These are phyloP conservation scores for Umimayanthus chanpuru DNA, from an alignment of 92 coral and sea anemone genomes.

Conservation along the genomic window DNA sequence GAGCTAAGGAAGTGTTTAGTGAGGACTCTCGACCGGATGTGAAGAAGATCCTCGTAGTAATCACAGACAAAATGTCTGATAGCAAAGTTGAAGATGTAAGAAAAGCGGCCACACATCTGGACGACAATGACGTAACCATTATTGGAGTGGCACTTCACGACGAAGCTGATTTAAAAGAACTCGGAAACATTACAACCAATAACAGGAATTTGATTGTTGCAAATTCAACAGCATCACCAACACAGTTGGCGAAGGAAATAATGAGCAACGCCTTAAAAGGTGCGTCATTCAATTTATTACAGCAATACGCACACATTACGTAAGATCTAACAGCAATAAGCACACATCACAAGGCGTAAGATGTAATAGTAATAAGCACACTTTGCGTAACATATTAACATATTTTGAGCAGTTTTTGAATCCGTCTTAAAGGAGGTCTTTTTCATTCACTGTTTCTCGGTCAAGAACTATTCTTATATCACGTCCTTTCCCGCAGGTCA, in stretches of 20 bases:
- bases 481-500: too few species aligned
- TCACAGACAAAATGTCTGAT: constrained; percentile 69
- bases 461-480: too few species aligned
- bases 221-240: constrained; percentile 56
- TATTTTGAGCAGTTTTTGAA: too few species aligned
- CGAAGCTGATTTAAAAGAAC: constrained; percentile 72
- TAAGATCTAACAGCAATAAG: too few species aligned
- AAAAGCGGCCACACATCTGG: constrained; percentile 69
- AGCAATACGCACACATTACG: too few species aligned
- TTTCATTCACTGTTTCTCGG: too few species aligned
- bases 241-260: constrained; percentile 57
- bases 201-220: constrained; percentile 63
- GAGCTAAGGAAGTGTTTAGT: constrained; percentile 59
- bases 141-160: constrained; percentile 82
- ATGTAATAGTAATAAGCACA: too few species aligned
- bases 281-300: constrained; percentile 22
- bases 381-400: too few species aligned
- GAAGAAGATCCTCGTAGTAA: constrained; percentile 74
- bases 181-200: constrained; percentile 66
- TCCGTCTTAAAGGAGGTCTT: too few species aligned
- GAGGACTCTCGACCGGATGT: constrained; percentile 69
- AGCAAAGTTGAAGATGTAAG: constrained; percentile 43
- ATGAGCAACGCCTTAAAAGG: constrained; percentile 68
- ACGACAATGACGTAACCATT: constrained; percentile 71
- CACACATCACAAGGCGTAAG: too few species aligned